A percentile compares a stretch with the other conserved stretches of the same genome.
These are phyloP conservation scores for Laticauda colubrina DNA, from an alignment of 2,113 vertebrate species.

Conservation along the genomic window DNA sequence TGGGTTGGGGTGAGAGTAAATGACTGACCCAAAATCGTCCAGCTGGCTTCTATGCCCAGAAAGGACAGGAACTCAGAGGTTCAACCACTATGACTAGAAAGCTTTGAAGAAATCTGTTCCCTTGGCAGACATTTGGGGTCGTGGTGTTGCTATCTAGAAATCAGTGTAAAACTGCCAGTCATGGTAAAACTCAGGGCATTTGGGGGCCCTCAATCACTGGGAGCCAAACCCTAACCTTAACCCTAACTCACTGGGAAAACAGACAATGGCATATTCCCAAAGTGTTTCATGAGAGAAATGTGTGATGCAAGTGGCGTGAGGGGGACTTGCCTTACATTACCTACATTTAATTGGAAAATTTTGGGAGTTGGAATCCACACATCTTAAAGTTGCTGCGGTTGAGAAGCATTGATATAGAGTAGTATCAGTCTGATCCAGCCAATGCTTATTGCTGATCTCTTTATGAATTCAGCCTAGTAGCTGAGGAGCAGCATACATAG, in stretches of 20 bases:
- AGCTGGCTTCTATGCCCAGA: not conserved
- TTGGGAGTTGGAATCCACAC: not conserved
- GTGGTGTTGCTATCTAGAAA: not conserved
- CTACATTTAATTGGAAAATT: not conserved
- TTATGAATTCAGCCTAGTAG: not conserved
- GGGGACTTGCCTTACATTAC: not conserved
- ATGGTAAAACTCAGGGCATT: not conserved
- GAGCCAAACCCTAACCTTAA: not conserved
- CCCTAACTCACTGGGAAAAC: not conserved
- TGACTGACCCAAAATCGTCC: not conserved
- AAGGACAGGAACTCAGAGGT: not conserved
- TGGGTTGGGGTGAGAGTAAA: not conserved
- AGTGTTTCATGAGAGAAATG: not conserved
- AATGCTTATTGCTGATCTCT: not conserved
- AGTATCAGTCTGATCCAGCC: not conserved
- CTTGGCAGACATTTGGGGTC: not conserved
- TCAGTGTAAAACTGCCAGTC: not conserved
- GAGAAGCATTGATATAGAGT: not conserved
- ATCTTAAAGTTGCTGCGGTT: not conserved
- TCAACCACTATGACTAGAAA: not conserved
- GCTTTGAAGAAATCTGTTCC: not conserved
- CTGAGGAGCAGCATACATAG: no score
- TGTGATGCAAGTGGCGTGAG: not conserved
- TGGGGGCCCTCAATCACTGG: not conserved
- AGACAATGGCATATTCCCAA: not conserved